Conservation (phyloP, 2,888 invertebrate genomes). For the Craniophora ligustri region DNA sequence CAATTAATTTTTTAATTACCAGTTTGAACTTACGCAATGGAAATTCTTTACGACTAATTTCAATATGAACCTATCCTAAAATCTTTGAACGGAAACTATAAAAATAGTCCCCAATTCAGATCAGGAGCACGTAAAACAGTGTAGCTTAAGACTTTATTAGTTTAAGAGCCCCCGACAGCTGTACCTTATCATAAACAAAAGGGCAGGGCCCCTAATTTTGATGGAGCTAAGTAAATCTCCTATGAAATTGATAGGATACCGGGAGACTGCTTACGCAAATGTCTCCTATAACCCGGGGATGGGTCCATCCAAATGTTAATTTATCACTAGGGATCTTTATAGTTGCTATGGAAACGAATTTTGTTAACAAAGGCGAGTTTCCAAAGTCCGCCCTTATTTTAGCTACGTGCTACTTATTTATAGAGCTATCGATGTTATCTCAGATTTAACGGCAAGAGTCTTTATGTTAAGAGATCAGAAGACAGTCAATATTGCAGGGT, state of each 20-base stretch:
- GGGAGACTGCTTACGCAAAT: constrained; percentile 55
- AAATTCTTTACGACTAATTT: constrained; percentile 10
- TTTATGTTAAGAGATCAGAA: background rate
- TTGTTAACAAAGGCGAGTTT: constrained; percentile 46
- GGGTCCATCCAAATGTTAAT: constrained; percentile 62
- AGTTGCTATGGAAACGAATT: constrained; percentile 39
- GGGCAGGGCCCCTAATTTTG: constrained; percentile 54
- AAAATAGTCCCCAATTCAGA: constrained; percentile 37
- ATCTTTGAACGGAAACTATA: constrained; percentile 31
- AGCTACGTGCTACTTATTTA: constrained; percentile 16
- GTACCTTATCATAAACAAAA: constrained; percentile 53
- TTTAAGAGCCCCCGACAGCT: constrained; percentile 46
- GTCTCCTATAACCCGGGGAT: constrained; percentile 49
- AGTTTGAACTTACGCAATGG: too few relatives aligned
- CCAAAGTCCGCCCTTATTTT: constrained; percentile 19
- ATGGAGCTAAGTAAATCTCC: constrained; percentile 55
- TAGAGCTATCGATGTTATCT: constrained; percentile 16
- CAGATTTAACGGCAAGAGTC: constrained; percentile 10
- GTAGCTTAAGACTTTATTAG: constrained; percentile 47
- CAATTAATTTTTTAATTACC: too few relatives aligned
- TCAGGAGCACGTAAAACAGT: constrained; percentile 48
- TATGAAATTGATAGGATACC: constrained; percentile 60
- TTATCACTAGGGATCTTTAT: constrained; percentile 59
- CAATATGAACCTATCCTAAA: constrained; percentile 32
- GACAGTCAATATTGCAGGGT: background rate